Evolutionary conservation across 2,888 invertebrate species (phyloP).

Genomic region (Nomada flava): DNA sequence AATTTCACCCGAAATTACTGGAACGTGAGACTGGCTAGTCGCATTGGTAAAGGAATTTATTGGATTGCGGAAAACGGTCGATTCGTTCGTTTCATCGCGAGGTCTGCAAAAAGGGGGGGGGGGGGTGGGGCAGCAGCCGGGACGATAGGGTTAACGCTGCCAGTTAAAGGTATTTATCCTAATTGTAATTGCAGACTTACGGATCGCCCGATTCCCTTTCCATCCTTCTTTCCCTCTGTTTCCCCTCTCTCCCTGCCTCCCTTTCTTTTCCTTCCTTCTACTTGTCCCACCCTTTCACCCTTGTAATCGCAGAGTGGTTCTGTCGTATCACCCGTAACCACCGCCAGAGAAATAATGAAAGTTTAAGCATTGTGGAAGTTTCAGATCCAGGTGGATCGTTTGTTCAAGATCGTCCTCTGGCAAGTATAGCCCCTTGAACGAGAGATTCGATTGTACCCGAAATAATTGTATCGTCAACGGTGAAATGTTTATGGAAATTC

Average conservation of each 20-base stretch:
- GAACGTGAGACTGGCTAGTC: slow-evolving; percentile 57
- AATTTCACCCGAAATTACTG: slow-evolving; percentile 56
- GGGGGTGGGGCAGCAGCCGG: slow-evolving; percentile 5
- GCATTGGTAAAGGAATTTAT: slow-evolving; percentile 59
- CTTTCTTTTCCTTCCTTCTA: neutral
- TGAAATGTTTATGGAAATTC: slow-evolving; percentile 76
- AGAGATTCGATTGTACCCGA: slow-evolving; percentile 63
- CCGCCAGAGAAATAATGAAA: slow-evolving; percentile 49
- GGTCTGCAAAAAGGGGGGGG: slow-evolving; percentile 16
- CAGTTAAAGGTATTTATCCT: slow-evolving; percentile 66
- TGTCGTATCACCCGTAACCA: slow-evolving; percentile 21
- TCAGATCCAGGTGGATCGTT: slow-evolving; percentile 52
- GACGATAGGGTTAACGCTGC: slow-evolving; percentile 45
- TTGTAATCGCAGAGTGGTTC: neutral
- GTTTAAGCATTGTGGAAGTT: slow-evolving; percentile 34
- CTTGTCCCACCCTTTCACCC: neutral
- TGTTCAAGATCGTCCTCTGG: slow-evolving; percentile 56
- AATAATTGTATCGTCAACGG: slow-evolving; percentile 77
- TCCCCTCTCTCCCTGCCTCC: slow-evolving; percentile 5
- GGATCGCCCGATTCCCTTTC: slow-evolving; percentile 24
- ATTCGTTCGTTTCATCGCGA: slow-evolving; percentile 57
- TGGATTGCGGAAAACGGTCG: slow-evolving; percentile 61
- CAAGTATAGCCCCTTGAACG: slow-evolving; percentile 35
- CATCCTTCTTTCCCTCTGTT: slow-evolving; percentile 3
- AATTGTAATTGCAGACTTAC: slow-evolving; percentile 67